Conservation (phyloP, 2,888 invertebrate genomes). For the Rhagophthalmus giganteus region DNA sequence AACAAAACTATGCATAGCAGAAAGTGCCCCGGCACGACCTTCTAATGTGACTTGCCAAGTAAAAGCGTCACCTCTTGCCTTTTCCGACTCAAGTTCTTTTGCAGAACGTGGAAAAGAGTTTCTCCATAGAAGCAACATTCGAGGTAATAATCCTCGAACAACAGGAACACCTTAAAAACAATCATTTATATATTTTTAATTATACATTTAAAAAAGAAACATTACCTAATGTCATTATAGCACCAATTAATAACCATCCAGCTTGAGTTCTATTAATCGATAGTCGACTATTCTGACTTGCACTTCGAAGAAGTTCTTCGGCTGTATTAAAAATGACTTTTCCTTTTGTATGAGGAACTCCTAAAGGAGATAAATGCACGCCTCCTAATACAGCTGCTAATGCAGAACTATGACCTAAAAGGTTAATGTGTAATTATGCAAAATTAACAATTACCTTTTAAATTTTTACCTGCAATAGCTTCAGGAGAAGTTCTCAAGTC, state of each 20-base stretch:
- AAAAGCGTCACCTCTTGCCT: constrained; percentile 92
- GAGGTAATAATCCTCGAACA: constrained; percentile 86
- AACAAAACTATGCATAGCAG: constrained; percentile 92
- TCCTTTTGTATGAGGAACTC: constrained; percentile 95
- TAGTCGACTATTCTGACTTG: constrained; percentile 93
- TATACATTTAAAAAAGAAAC: too few species aligned
- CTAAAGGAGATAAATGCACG: constrained; percentile 84
- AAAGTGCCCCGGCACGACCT: constrained; percentile 93
- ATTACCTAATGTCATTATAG: constrained; percentile 90
- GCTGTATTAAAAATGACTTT: constrained; percentile 97
- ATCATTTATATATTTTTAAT: constrained; percentile 11
- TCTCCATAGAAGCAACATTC: constrained; percentile 94
- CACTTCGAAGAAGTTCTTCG: constrained; percentile 92
- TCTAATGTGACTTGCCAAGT: constrained; percentile 99
- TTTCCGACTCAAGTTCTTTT: constrained; percentile 96
- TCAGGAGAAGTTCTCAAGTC: constrained; percentile 87
- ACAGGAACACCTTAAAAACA: constrained; percentile 75
- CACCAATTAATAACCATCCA: constrained; percentile 95
- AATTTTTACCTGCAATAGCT: constrained; percentile 70
- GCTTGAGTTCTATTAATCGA: constrained; percentile 95
- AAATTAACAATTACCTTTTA: too few species aligned
- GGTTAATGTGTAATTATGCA: too few species aligned
- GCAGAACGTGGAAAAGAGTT: constrained; percentile 96
- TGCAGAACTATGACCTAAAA: constrained; percentile 85
- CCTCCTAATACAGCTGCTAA: constrained; percentile 92